Conservation (phyloP, 2,888 invertebrate genomes). For the Mythimna impura region DNA sequence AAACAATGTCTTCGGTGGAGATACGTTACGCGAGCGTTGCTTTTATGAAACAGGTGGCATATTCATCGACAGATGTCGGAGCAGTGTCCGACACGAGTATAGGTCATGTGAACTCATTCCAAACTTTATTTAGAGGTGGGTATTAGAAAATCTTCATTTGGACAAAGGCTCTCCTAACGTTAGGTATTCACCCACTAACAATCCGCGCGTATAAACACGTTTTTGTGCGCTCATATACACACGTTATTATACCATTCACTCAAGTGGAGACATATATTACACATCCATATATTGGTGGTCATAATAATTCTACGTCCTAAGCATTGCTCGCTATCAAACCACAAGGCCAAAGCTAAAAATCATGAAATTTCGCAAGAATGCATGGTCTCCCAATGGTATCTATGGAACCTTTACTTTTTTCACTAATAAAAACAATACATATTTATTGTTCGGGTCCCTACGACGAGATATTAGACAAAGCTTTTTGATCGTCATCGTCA, state of each 20-base stretch:
- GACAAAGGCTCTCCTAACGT: neutral
- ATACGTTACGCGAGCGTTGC: slow-evolving; percentile 73
- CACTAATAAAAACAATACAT: too few relatives aligned
- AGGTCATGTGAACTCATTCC: slow-evolving; percentile 70
- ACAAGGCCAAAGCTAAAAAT: too few relatives aligned
- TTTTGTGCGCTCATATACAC: neutral
- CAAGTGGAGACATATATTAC: too few relatives aligned
- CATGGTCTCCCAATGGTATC: too few relatives aligned
- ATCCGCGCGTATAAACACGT: neutral
- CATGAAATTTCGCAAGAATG: too few relatives aligned
- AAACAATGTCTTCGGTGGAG: slow-evolving; percentile 75
- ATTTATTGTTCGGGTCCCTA: too few relatives aligned
- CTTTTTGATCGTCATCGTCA: neutral
- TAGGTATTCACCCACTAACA: neutral
- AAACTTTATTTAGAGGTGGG: slow-evolving; percentile 82
- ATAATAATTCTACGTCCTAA: too few relatives aligned
- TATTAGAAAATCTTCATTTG: slow-evolving; percentile 1
- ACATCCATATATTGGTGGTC: neutral
- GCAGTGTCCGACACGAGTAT: slow-evolving; percentile 60
- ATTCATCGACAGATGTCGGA: slow-evolving; percentile 73
- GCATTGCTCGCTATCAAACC: too few relatives aligned
- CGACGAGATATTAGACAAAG: too few relatives aligned
- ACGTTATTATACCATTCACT: too few relatives aligned
- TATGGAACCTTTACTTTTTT: too few relatives aligned
- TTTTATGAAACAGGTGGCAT: slow-evolving; percentile 70